Base-by-base conservation (phyloP, 2,113 vertebrate species). In the Trematocara unimaculatum region DNA sequence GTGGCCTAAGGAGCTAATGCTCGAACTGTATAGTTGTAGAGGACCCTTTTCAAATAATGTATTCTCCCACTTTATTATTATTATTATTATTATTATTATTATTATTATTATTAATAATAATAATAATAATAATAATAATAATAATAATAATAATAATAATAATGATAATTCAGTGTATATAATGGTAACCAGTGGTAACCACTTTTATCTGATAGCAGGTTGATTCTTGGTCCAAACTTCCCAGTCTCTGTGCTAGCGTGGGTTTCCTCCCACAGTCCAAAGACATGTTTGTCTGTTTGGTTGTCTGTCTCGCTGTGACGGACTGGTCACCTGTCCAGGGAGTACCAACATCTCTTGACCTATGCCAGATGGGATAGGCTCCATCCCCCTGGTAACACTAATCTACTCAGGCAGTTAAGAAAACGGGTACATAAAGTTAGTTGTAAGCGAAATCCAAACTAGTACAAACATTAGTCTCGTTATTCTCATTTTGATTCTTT, bases 11-110 rank as follows among this genome's bases (percentile, higher is more conserved):
- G 53, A 45, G 17, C 42, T 60, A 13, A 31, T 18, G 26, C 42
- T 49, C 8, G 20, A 7, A 5, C 51, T 60, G 53, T 58, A 82
- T 18, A 26, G 23, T 78, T 23, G 29, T 58, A 17, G 7, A 47
- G 4, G 0, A 77, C 26, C 15, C 26, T 31, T 77, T 77, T 31
- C 2, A 77, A 31, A 49, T 77, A 49, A 47, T 49, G 23, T 31
- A 12, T 45, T 77, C 6, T 31, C 42, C 42, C 0, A 0, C 23
- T 2, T 7, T 0, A 6, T 70, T 3, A 9, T 23, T 14, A 14
- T 14, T 20, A 4, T 70, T 70, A 5, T 23, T 4, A 7, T 62
- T 0, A 33, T 11, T 3, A 13, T 23, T 13, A 12, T 8, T 2
- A 8, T 7, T 12, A 62, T 10, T 17, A 17, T 5, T 10, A 38